Evolutionary conservation across 2,888 invertebrate species (phyloP), one percentile per base, ranked within the genome.

Genomic region (Odontocolon sp.): DNA sequence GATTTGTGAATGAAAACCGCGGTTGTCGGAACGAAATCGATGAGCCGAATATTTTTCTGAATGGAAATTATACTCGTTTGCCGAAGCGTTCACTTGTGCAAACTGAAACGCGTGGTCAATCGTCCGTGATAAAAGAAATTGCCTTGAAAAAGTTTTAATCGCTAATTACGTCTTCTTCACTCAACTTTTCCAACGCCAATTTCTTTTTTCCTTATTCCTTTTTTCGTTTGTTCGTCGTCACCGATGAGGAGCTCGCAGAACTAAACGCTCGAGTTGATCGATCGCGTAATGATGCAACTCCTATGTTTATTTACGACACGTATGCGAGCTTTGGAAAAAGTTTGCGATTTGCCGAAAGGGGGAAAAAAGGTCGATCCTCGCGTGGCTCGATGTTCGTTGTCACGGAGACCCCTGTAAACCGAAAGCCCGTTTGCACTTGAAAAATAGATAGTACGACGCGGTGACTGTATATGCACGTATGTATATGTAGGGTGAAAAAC

Each of bases 91-190:
- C 66, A 80, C 79, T 74, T 45, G 79, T 69, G 71, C n/a, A n/a
- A n/a, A n/a, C n/a, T 81, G 77, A 81, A 82, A 80, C 72, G 69
- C 57, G 54, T 71, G 80, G 73, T 80, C 80, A 82, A 84, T 81
- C 81, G 77, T 78, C 78, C 81, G 76, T 80, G 80, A 81, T 76
- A 69, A 78, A 84, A 84, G 79, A 83, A 86, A 82, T 82, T 80
- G 68, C 77, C 72, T 69, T 31, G 78, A 67, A 83, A 66, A 86
- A 86, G 80, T 85, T 86, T 85, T 82, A 83, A 84, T 85, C 85
- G 85, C 82, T 86, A 85, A 86, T 87, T 84, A 86, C 80, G 81
- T 67, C 73, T 70, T 78, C 38, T 36, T 36, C 57, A 16, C 23
- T 11, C 57, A 63, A 31, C 36, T 61, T 52, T 56, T 50, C 31